These are phyloP conservation scores for Actinia tenebrosa DNA, from an alignment of 64 coral and sea anemone species.

Conservation along the genomic window DNA sequence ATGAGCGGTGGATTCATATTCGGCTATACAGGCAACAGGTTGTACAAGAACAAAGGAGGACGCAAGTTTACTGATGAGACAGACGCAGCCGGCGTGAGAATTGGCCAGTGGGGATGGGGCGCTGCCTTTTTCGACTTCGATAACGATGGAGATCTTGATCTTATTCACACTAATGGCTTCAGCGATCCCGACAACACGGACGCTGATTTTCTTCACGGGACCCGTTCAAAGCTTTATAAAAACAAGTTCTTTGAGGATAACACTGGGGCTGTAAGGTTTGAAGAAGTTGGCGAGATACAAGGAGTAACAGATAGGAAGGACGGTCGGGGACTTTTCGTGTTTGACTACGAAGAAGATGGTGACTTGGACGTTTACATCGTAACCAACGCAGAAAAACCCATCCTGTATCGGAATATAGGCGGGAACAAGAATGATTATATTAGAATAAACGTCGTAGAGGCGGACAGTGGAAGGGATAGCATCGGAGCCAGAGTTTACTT, in stretches of 20 bases:
- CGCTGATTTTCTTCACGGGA: conserved; percentile 91
- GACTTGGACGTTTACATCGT: conserved; percentile 87
- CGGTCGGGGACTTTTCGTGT: conserved; percentile 80
- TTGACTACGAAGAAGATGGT: conserved; percentile 95
- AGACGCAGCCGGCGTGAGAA: conserved; percentile 62
- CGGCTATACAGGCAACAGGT: conserved; percentile 79
- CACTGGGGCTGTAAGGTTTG: conserved; percentile 45
- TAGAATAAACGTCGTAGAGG: conserved; percentile 87
- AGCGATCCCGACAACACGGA: conserved; percentile 92
- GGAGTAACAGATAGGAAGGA: conserved; percentile 83
- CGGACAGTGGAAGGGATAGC: conserved; percentile 61
- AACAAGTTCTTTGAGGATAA: conserved; percentile 78
- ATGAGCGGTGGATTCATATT: conserved; percentile 91
- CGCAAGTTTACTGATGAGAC: conserved; percentile 86
- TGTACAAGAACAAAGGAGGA: conserved; percentile 71
- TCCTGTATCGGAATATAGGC: conserved; percentile 88
- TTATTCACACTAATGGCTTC: conserved; percentile 96
- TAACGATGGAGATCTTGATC: conserved; percentile 93
- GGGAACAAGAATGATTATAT: conserved; percentile 83
- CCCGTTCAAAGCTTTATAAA: conserved; percentile 59
- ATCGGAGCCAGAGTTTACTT: conserved; percentile 76
- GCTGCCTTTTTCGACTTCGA: conserved; percentile 91
- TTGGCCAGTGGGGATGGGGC: conserved; percentile 92
- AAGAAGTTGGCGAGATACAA: conserved; percentile 47
- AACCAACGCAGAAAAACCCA: conserved; percentile 69